phyloP scores from a whole-genome alignment of 2,797 vertebrate genomes.

The Sciurus carolinensis region DNA sequence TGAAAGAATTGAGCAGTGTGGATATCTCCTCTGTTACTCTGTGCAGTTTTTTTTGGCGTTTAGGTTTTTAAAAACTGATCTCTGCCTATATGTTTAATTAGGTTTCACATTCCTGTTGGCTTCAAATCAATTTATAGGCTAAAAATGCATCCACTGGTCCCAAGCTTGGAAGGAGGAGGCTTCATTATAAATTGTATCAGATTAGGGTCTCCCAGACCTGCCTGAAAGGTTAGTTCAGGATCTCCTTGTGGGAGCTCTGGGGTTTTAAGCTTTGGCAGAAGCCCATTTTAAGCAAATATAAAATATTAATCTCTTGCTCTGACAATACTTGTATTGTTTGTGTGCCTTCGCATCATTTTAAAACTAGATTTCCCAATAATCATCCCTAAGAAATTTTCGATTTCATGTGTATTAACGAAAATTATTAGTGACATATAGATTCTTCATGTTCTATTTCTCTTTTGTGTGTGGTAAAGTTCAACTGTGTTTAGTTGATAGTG shows the following conservation, averaged over 20 bases:
- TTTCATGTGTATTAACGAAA: not conserved
- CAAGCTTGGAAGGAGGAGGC: not conserved
- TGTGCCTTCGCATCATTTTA: not conserved
- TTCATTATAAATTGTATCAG: not conserved
- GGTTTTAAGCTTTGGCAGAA: not conserved
- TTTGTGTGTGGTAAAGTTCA: not conserved
- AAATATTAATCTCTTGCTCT: not conserved
- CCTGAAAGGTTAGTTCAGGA: not conserved
- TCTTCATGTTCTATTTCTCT: not conserved
- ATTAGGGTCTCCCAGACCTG: not conserved
- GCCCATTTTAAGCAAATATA: not conserved
- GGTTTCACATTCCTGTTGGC: constrained; percentile 42
- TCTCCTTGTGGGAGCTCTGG: not conserved
- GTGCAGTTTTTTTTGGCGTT: constrained; percentile 52
- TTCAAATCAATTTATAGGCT: constrained; percentile 63
- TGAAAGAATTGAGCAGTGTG: constrained; percentile 33
- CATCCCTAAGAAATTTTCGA: not conserved
- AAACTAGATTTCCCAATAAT: not conserved
- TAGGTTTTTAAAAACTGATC: constrained; percentile 65
- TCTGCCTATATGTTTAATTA: constrained; percentile 70
- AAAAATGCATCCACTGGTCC: constrained; percentile 6
- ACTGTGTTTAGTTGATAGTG: not conserved
- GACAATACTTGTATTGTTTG: not conserved
- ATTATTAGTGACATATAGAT: constrained; percentile 10
- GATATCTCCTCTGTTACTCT: not conserved